These are phyloP conservation scores for Ariopsis seemanni DNA, from an alignment of 2,113 vertebrate species.

Conservation along the genomic window DNA sequence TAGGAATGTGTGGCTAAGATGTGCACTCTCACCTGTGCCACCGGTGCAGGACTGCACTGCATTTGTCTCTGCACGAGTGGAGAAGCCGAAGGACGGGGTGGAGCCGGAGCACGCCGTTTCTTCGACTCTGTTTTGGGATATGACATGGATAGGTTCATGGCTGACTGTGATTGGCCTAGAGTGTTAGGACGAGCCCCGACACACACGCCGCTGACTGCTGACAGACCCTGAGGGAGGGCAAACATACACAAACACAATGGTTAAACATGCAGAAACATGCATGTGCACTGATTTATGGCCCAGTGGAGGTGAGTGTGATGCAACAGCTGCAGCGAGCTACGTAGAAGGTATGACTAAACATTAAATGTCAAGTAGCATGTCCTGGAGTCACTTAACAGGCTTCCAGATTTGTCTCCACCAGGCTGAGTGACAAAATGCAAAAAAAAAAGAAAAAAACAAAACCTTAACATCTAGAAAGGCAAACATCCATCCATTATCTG, in stretches of 20 bases:
- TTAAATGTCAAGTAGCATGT: background rate
- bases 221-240: conserved; percentile 69
- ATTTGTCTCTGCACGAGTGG: conserved; percentile 26
- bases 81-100: conserved; percentile 73
- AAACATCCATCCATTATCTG: no score
- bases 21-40: conserved; percentile 64
- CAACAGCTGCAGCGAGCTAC: background rate
- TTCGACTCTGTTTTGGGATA: conserved; percentile 77
- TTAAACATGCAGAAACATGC: conserved; percentile 43
- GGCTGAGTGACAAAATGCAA: background rate
- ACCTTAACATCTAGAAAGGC: no score
- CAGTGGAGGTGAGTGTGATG: background rate
- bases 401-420: background rate
- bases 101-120: conserved; percentile 86
- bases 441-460: no score
- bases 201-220: conserved; percentile 69
- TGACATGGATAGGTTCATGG: conserved; percentile 79
- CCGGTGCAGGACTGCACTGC: conserved; percentile 11
- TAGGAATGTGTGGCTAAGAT: no score
- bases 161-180: conserved; percentile 83
- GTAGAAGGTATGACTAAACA: background rate
- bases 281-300: background rate
- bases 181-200: conserved; percentile 71
- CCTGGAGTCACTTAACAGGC: background rate
- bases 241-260: conserved; percentile 8